phyloP scores from a whole-genome alignment of 2,797 vertebrate genomes.

The Serranus cabrilla region DNA sequence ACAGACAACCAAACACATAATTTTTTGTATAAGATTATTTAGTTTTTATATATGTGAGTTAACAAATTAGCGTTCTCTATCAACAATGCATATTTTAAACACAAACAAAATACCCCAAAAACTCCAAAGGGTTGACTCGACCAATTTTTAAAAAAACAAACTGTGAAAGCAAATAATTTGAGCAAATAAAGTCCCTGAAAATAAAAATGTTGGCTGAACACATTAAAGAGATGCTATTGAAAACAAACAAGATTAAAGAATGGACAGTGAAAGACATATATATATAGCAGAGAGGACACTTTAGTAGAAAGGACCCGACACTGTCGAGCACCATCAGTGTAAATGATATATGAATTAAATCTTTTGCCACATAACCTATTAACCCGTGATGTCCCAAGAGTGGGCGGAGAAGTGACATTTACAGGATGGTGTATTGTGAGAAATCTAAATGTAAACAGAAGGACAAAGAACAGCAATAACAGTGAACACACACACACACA shows the following conservation, averaged over 20 bases:
- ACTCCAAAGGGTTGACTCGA: no score
- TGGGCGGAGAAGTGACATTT: background rate
- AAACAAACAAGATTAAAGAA: background rate
- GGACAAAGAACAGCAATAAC: background rate
- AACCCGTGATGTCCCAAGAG: conserved; percentile 5
- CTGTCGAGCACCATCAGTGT: conserved; percentile 2
- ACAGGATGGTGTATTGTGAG: background rate
- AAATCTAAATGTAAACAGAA: background rate
- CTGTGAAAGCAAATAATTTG: no score
- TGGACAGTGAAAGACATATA: background rate
- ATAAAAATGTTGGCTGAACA: no score
- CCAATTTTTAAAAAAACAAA: no score
- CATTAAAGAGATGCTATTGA: background rate
- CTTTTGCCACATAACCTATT: conserved; percentile 14
- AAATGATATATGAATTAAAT: conserved; percentile 13
- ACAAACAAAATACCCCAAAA: no score
- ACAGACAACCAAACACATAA: no score
- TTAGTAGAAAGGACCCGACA: background rate
- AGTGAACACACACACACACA: background rate
- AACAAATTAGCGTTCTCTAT: no score
- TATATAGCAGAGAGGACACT: background rate
- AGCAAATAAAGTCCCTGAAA: no score
- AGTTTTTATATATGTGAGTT: no score
- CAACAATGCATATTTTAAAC: no score
- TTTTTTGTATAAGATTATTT: no score